Percentiles rank a stretch among this genome's conserved stretches.
phyloP scores from a whole-genome alignment of 2,797 vertebrate genomes.

The Manis javanica region DNA sequence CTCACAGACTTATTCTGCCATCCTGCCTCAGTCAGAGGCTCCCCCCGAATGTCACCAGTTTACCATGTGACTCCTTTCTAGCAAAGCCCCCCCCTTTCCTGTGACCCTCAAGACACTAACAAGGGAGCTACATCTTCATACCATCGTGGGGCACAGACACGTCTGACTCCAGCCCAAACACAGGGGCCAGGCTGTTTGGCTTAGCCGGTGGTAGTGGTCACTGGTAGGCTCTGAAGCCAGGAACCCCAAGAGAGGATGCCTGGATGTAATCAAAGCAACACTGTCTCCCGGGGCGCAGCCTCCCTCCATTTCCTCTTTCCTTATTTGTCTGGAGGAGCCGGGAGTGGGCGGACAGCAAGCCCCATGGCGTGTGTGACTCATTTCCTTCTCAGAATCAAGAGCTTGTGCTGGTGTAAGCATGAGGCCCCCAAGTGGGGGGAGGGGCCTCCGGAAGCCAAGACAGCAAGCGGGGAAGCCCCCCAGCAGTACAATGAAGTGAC shows the following conservation, averaged over 20 bases:
- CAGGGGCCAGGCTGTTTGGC: not conserved
- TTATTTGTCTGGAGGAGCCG: not conserved
- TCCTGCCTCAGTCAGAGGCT: not conserved
- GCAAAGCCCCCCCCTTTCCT: not conserved
- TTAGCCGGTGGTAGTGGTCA: not conserved
- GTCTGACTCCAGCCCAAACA: not conserved
- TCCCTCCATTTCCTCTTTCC: not conserved
- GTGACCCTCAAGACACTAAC: not conserved
- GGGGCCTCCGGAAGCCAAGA: not conserved
- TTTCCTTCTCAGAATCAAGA: not conserved
- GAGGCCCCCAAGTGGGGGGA: not conserved
- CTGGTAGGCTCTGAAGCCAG: not conserved
- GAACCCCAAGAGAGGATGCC: not conserved
- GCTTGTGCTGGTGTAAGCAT: fast-evolving
- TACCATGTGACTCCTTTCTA: not conserved
- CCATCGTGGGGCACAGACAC: fast-evolving
- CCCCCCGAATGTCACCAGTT: not conserved
- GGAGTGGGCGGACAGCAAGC: not conserved
- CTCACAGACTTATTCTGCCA: not conserved
- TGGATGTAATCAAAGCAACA: not conserved
- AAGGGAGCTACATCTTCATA: not conserved
- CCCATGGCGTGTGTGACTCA: not conserved
- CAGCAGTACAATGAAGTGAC: not conserved
- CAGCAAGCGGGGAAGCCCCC: no score
- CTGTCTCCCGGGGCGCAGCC: fast-evolving